Base-by-base conservation (phyloP, 1,140 invertebrate genomes). In the Hylaeus volcanicus region DNA sequence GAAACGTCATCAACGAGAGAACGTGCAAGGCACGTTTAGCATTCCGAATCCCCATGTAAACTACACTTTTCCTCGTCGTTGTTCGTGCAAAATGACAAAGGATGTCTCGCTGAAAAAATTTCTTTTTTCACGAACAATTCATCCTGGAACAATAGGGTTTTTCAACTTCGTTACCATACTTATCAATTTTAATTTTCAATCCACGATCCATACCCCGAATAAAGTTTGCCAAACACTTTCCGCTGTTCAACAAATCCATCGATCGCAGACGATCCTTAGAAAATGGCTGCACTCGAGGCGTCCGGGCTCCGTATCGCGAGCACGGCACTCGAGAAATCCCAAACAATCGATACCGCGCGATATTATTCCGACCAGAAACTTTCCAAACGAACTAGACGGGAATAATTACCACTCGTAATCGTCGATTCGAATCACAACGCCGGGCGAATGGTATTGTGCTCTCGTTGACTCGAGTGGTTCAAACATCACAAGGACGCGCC, bases 401-500 rank as follows among this genome's bases (percentile, higher is more conserved):
- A 41, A 37, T 63, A 63, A 77, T 79, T 55, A 26, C 14, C 48
- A 56, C 48, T 79, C 70, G 37, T 48, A 58, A 55, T 56, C 77
- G 58, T 55, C 12, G 26, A n/a, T 79, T 73, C 48, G 58, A 73
- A 39, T 79, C 11, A 60, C n/a, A 26, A 70, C 43, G 65, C 26
- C 12, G 11, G 48, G 41, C 48, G 65, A 56, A 5, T 15, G 43
- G 41, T 56, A 51, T 73, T 56, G 60, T 79, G 51, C 14, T 1
- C 14, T 37, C 41, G 6, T 37, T 55, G 61, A 14, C 48, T 61
- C 68, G 58, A 12, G 48, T 41, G 11, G 9, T 15, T 43, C 66
- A 58, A 43, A 61, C 58, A 68, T 14, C 14, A 12, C n/a, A 48
- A 37, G n/a, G 61, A 56, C 65, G 61, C 45, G 51, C 26, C 53